A percentile compares a stretch with the other conserved stretches of the same genome.
phyloP scores from a whole-genome alignment of 1,140 invertebrate species.

The Holotrichia oblita region DNA sequence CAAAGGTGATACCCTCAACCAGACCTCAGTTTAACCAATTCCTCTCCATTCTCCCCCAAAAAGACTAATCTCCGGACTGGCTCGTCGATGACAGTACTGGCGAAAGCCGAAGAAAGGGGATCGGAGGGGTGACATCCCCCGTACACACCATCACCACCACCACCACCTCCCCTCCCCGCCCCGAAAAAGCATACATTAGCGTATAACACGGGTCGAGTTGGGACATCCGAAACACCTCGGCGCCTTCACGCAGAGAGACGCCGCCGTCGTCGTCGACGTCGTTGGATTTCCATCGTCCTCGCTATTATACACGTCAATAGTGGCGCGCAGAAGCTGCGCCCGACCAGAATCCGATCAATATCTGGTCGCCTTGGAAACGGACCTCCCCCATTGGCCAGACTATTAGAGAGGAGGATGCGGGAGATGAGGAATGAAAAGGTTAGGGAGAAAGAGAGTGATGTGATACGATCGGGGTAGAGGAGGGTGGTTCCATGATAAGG shows the following conservation, averaged over 20 bases:
- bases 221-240: background rate
- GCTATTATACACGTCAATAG: background rate
- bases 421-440: background rate
- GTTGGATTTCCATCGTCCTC: background rate
- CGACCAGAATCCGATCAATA: background rate
- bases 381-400: conserved; percentile 3
- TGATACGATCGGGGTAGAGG: too few relatives aligned
- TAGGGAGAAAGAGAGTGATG: background rate
- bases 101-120: background rate
- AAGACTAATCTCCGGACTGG: background rate
- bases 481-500: too few relatives aligned
- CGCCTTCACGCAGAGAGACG: background rate
- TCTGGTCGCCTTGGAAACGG: conserved; percentile 29
- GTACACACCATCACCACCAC: too few relatives aligned
- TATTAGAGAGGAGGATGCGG: background rate
- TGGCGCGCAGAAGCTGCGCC: background rate
- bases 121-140: background rate
- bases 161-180: too few relatives aligned
- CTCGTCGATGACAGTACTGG: background rate
- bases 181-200: background rate
- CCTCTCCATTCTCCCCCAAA: background rate
- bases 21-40: too few relatives aligned
- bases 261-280: background rate
- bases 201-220: background rate
- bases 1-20: too few relatives aligned